These are phyloP conservation scores for Aspidiotus destructor DNA, from an alignment of 2,888 invertebrate species.

Conservation along the genomic window DNA sequence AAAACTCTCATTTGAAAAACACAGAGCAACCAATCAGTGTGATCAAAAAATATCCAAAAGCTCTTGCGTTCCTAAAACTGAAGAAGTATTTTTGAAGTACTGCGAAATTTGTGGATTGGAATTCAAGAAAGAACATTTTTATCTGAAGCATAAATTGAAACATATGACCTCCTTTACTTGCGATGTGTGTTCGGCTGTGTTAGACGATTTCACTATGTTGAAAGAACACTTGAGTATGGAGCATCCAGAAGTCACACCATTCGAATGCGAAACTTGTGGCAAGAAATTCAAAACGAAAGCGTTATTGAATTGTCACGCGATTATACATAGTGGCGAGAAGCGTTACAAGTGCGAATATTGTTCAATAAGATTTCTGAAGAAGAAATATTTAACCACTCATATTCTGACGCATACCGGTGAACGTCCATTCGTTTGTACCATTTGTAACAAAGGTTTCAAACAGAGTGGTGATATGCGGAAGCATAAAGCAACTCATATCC, in stretches of 20 bases:
- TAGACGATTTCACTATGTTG: slow-evolving; percentile 12
- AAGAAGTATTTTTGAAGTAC: slow-evolving; percentile 19
- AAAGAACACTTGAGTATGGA: slow-evolving; percentile 24
- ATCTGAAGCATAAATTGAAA: slow-evolving; percentile 20
- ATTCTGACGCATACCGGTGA: slow-evolving; percentile 27
- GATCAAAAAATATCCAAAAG: slow-evolving; percentile 13
- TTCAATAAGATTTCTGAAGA: slow-evolving; percentile 23
- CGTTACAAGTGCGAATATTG: slow-evolving; percentile 21
- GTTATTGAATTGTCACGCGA: slow-evolving; percentile 17
- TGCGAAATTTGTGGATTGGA: slow-evolving; percentile 27
- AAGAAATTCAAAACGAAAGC: slow-evolving; percentile 28
- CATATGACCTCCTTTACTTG: slow-evolving; percentile 12
- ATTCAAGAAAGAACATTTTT: slow-evolving; percentile 28
- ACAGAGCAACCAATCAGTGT: slow-evolving; percentile 13
- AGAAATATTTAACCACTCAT: slow-evolving; percentile 22
- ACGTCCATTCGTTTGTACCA: slow-evolving; percentile 24
- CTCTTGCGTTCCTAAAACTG: slow-evolving; percentile 3
- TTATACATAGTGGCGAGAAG: slow-evolving; percentile 27
- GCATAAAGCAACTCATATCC: slow-evolving; percentile 22
- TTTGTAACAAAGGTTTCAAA: slow-evolving; percentile 25
- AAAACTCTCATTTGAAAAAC: slow-evolving; percentile 18
- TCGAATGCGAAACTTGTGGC: slow-evolving; percentile 23
- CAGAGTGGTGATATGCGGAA: slow-evolving; percentile 28
- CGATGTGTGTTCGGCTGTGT: slow-evolving; percentile 15
- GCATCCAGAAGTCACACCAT: slow-evolving; percentile 27